Conservation (phyloP, 1,140 invertebrate genomes). For the Bilobella aurantiaca region DNA sequence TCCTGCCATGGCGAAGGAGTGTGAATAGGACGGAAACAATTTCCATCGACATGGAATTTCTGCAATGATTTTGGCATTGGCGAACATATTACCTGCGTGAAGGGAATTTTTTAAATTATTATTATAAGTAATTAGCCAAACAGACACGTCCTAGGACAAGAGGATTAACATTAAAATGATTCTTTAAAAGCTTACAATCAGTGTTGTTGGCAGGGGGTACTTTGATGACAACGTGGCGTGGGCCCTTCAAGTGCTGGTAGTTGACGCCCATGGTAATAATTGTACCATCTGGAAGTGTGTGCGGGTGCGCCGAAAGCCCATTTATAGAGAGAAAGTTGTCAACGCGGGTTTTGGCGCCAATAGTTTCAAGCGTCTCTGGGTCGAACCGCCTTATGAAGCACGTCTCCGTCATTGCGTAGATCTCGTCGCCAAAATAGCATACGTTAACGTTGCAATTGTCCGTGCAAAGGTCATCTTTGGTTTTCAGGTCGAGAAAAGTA, state of each 20-base stretch:
- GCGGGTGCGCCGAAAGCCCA: slow-evolving; percentile 39
- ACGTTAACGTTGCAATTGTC: slow-evolving; percentile 42
- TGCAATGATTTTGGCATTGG: slow-evolving; percentile 36
- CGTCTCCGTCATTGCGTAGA: slow-evolving; percentile 40
- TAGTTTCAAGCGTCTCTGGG: slow-evolving; percentile 39
- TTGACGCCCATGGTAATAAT: slow-evolving; percentile 38
- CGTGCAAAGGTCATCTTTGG: slow-evolving; percentile 19
- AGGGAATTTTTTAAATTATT: too few relatives aligned
- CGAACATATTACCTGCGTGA: too few relatives aligned
- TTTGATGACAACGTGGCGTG: background rate
- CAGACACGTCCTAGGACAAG: slow-evolving; percentile 34
- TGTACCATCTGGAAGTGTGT: slow-evolving; percentile 39
- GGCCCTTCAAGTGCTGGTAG: slow-evolving; percentile 3
- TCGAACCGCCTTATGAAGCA: slow-evolving; percentile 37
- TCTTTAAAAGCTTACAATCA: background rate
- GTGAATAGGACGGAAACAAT: slow-evolving; percentile 41
- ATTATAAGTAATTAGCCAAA: too few relatives aligned
- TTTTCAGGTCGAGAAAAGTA: slow-evolving; percentile 21
- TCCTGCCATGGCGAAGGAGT: slow-evolving; percentile 47
- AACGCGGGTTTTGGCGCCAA: slow-evolving; percentile 35
- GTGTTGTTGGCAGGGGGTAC: background rate
- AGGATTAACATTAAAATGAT: background rate
- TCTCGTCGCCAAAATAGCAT: slow-evolving; percentile 38
- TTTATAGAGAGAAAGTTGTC: slow-evolving; percentile 26
- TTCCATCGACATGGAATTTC: slow-evolving; percentile 40